A percentile compares a stretch with the other conserved stretches of the same genome.
phyloP scores from a whole-genome alignment of 2,888 invertebrate species.

The Myopa testacea region DNA sequence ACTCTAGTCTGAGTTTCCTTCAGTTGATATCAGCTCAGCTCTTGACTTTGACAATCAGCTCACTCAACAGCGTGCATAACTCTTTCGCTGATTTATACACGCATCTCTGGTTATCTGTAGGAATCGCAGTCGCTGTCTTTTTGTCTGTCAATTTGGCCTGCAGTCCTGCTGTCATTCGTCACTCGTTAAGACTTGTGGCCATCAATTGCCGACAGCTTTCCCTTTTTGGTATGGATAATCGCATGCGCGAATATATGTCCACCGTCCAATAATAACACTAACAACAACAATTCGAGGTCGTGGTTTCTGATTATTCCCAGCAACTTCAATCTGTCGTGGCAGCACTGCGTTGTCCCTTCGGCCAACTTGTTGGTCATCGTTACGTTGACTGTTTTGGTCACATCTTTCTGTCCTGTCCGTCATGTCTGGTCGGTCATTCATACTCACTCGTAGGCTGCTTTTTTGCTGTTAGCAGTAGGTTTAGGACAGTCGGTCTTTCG shows the following conservation, averaged over 20 bases:
- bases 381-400: background rate
- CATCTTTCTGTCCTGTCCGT: slow-evolving; percentile 7
- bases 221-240: slow-evolving; percentile 39
- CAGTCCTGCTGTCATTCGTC: slow-evolving; percentile 26
- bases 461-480: background rate
- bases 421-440: background rate
- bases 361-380: background rate
- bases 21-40: slow-evolving; percentile 24
- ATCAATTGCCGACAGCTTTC: slow-evolving; percentile 28
- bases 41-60: slow-evolving; percentile 27
- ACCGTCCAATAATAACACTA: background rate
- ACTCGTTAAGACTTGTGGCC: slow-evolving; percentile 28
- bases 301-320: slow-evolving; percentile 5
- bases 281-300: background rate
- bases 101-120: background rate
- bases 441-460: background rate
- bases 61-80: slow-evolving; percentile 23
- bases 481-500: background rate
- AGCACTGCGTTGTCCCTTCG: background rate
- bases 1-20: no score
- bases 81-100: slow-evolving; percentile 32
- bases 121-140: slow-evolving; percentile 7
- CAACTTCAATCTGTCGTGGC: background rate
- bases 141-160: slow-evolving; percentile 22
- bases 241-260: slow-evolving; percentile 36